phyloP scores from a whole-genome alignment of 2,888 invertebrate genomes.

The Stratiomys singularior region DNA sequence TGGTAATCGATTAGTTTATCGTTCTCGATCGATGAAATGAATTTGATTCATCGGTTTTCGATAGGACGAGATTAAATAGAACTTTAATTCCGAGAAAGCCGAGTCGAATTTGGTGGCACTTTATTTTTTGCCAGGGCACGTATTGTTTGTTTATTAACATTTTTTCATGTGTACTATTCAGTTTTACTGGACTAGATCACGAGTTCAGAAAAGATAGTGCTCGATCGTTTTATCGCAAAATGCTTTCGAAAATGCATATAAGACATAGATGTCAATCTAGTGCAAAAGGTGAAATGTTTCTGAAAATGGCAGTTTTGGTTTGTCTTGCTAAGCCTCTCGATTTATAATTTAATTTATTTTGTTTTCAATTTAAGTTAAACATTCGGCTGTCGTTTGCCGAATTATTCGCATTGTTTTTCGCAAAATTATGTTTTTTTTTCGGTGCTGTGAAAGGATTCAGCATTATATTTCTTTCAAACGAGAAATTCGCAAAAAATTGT shows the following conservation, averaged over 20 bases:
- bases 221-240: conserved; percentile 7
- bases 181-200: conserved; percentile 18
- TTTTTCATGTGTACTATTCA: conserved; percentile 20
- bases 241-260: too few relatives aligned
- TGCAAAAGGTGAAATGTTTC: neutral
- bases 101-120: neutral
- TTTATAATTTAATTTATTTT: neutral
- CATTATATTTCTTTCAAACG: too few relatives aligned
- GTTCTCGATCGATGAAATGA: neutral
- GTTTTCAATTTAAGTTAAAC: too few relatives aligned
- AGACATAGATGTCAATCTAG: too few relatives aligned
- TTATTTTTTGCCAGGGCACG: neutral
- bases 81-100: neutral
- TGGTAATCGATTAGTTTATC: neutral
- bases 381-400: too few relatives aligned
- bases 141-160: too few relatives aligned
- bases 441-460: too few relatives aligned
- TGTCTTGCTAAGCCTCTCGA: neutral
- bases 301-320: conserved; percentile 3
- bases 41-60: neutral
- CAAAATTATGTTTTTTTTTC: too few relatives aligned
- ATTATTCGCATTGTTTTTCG: too few relatives aligned
- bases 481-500: too few relatives aligned
- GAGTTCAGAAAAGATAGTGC: conserved; percentile 20
- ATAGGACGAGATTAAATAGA: neutral